Conservation (phyloP, 2,797 vertebrate genomes). For the Eupleurogrammus muticus region DNA sequence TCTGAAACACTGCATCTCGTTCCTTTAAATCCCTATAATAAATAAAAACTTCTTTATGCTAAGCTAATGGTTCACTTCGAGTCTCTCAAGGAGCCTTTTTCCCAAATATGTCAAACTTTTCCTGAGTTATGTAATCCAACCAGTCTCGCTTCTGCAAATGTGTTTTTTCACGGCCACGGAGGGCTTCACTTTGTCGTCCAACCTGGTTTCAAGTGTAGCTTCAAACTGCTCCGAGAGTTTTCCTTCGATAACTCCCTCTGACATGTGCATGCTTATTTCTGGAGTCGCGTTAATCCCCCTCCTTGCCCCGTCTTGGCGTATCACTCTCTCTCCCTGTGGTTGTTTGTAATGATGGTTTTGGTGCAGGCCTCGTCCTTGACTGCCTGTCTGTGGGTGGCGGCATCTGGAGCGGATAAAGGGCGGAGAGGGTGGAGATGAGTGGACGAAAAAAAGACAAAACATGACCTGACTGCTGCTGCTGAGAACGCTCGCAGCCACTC, state of each 20-base stretch:
- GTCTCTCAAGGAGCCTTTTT: slow-evolving; percentile 3
- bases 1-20: background rate
- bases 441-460: slow-evolving; percentile 70
- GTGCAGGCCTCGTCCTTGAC: slow-evolving; percentile 64
- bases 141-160: background rate
- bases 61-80: background rate
- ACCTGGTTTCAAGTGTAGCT: slow-evolving; percentile 58
- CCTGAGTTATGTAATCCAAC: background rate
- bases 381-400: slow-evolving; percentile 78
- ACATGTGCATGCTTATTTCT: slow-evolving; percentile 78
- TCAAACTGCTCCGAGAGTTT: slow-evolving; percentile 52
- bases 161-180: too few species aligned
- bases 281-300: slow-evolving; percentile 75
- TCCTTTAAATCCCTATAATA: background rate
- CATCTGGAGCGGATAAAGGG: slow-evolving; percentile 79
- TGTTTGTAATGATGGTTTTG: slow-evolving; percentile 77
- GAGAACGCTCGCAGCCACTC: slow-evolving; percentile 36
- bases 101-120: slow-evolving; percentile 1
- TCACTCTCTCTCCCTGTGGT: slow-evolving; percentile 73
- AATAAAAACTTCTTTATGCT: slow-evolving; percentile 2
- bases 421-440: slow-evolving; percentile 55
- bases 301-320: slow-evolving; percentile 62
- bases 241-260: slow-evolving; percentile 75
- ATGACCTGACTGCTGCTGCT: slow-evolving; percentile 42
- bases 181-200: slow-evolving; percentile 56